These are phyloP conservation scores for Galagoides demidoff DNA, from an alignment of 2,797 vertebrate species.

Conservation along the genomic window DNA sequence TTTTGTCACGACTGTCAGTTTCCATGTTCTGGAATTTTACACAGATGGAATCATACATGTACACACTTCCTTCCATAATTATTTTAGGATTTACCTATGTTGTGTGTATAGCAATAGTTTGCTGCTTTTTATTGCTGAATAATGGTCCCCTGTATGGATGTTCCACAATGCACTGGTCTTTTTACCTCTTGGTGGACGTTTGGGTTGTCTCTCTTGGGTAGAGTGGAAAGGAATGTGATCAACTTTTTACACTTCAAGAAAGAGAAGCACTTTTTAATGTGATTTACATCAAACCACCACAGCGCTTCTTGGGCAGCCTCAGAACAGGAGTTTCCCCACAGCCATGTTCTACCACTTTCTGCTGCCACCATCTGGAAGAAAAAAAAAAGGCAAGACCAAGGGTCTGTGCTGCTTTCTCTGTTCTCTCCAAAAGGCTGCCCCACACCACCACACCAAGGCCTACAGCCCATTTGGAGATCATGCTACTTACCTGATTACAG, in stretches of 20 bases:
- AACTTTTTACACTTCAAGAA: neutral
- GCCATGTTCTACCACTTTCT: neutral
- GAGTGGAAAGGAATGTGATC: neutral
- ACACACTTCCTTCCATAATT: neutral
- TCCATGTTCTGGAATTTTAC: neutral
- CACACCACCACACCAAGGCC: neutral
- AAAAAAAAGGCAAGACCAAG: neutral
- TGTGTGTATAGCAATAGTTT: neutral
- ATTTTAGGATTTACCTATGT: neutral
- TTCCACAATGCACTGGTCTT: neutral
- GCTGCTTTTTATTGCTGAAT: neutral
- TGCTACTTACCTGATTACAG: neutral
- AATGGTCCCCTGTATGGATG: neutral
- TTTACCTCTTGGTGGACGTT: neutral
- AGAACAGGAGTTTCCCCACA: neutral
- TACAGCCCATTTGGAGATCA: neutral
- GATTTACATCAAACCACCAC: neutral
- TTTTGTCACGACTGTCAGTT: neutral
- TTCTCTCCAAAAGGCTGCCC: neutral
- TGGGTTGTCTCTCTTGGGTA: neutral
- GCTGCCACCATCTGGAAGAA: conserved; percentile 36
- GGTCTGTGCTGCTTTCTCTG: neutral
- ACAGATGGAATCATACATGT: neutral
- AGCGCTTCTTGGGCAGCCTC: neutral
- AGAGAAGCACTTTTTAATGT: neutral